Conservation (phyloP, 64 coral and sea anemone species). For the Acropora yongei region DNA sequence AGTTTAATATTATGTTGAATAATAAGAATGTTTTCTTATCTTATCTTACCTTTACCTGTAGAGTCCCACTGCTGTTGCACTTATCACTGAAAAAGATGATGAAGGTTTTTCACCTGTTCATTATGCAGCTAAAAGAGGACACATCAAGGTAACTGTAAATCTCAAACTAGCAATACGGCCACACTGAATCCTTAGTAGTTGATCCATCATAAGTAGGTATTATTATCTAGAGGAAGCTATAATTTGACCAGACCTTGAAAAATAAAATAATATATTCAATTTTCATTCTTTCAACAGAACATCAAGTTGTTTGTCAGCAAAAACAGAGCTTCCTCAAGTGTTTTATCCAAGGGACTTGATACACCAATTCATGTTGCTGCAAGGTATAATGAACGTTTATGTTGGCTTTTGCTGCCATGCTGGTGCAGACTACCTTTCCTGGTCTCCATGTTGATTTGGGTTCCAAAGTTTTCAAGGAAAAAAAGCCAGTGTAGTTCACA, state of each 20-base stretch:
- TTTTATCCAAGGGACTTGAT: slow-evolving; percentile 45
- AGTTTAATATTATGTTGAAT: too few relatives aligned
- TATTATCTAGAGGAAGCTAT: too few relatives aligned
- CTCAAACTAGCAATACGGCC: too few relatives aligned
- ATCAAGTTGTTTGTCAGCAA: slow-evolving; percentile 47
- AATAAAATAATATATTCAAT: neutral
- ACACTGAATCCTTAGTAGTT: too few relatives aligned
- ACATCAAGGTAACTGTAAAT: slow-evolving; percentile 31
- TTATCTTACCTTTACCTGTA: neutral
- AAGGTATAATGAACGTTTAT: neutral
- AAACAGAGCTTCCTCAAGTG: slow-evolving; percentile 53
- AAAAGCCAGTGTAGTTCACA: too few relatives aligned
- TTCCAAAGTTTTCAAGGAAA: too few relatives aligned
- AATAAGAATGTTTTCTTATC: too few relatives aligned
- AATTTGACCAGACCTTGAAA: too few relatives aligned
- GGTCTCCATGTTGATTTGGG: too few relatives aligned
- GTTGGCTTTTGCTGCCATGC: too few relatives aligned
- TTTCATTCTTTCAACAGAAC: slow-evolving; percentile 33
- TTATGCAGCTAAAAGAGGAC: slow-evolving; percentile 59
- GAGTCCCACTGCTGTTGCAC: slow-evolving; percentile 29
- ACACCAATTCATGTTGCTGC: slow-evolving; percentile 71
- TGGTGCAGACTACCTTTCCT: too few relatives aligned
- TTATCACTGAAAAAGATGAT: slow-evolving; percentile 63
- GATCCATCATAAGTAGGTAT: too few relatives aligned
- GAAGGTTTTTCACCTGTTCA: slow-evolving; percentile 65